Evolutionary conservation across 92 coral and sea anemone species (phyloP), one percentile per base, ranked within the genome.

Genomic region (Epizoanthus stellaris): DNA sequence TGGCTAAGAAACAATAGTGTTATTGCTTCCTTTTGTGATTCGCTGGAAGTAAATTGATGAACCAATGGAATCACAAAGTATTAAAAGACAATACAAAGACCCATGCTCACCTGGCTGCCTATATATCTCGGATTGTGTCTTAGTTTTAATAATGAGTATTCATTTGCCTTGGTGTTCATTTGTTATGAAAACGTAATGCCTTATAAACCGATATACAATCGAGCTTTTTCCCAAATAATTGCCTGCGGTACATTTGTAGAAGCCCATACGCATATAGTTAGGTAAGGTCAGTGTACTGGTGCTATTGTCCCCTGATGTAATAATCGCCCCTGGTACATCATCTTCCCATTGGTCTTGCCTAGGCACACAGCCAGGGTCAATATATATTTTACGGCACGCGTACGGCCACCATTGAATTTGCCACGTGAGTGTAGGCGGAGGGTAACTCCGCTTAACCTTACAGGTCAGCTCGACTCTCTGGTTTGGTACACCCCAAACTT

Each of bases 401-500:
- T 30, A 30, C 5, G 83, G 83, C 83, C 83, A 79, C 83, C 83
- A 79, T 0, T 79, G 83, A 43, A 79, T 79, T 43, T 63, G 40
- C 83, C 83, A 79, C 30, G 23, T 30, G 70, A 79, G 19, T 8
- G 19, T 64, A 6, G 83, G 83, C 20, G 20, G 11, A 0, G 83
- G 83, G 45, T 62, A 63, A 58, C 64, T 79, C 25, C 60, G 14
- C 49, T 43, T 40, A 1, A 79, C 62, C 14, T 79, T 58, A 6
- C 83, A 79, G 52, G 60, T 79, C 73, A 79, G 34, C 5, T 63
- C 43, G 10, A 79, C 83, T 6, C 3, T 7, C 40, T 63, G 73
- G 4, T 45, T 7, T 20, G 6, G 9, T 40, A 17, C 20, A 2
- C 71, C 71, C 23, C 47, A 70, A 15, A 79, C 64, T n/a, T 40